Evolutionary conservation across 2,797 vertebrate genomes (phyloP).

Genomic region (Takifugu ocellatus): DNA sequence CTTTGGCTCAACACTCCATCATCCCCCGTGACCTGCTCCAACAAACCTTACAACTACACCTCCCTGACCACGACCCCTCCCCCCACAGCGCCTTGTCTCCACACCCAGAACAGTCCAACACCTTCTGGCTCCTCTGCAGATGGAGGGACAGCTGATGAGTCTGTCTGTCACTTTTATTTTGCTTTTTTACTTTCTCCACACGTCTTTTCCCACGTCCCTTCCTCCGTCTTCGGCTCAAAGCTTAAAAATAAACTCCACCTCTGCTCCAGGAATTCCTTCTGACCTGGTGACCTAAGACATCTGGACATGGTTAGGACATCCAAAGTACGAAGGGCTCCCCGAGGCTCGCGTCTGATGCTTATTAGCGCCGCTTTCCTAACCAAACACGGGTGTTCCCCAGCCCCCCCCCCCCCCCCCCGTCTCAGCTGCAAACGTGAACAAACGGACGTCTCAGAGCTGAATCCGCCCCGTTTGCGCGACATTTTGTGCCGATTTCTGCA

Average conservation of each 20-base stretch:
- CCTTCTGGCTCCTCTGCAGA: neutral
- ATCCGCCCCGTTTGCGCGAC: neutral
- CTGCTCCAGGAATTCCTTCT: slow-evolving; percentile 24
- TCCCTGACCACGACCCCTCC: no score
- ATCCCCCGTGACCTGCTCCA: slow-evolving; percentile 8
- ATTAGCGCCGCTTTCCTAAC: slow-evolving; percentile 64
- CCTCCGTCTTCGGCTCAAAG: slow-evolving; percentile 8
- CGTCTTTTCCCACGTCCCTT: slow-evolving; percentile 7
- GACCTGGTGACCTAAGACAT: slow-evolving; percentile 47
- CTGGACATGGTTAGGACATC: slow-evolving; percentile 58
- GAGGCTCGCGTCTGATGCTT: slow-evolving; percentile 39
- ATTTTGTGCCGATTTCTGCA: no score
- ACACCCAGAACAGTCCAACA: slow-evolving; percentile 17
- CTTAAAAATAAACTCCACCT: slow-evolving; percentile 36
- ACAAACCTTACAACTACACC: neutral
- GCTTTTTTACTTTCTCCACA: slow-evolving; percentile 15
- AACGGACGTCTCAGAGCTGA: neutral
- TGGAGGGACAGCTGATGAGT: slow-evolving; percentile 9
- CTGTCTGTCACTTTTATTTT: neutral
- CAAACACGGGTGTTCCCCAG: slow-evolving; percentile 59
- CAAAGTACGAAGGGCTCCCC: slow-evolving; percentile 21
- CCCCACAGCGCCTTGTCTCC: slow-evolving; percentile 12
- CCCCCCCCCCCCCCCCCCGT: slow-evolving; percentile 5
- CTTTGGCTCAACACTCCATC: slow-evolving; percentile 55
- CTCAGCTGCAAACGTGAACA: no score